Conservation (phyloP, 2,797 vertebrate species). For the Xerus rutilus region DNA sequence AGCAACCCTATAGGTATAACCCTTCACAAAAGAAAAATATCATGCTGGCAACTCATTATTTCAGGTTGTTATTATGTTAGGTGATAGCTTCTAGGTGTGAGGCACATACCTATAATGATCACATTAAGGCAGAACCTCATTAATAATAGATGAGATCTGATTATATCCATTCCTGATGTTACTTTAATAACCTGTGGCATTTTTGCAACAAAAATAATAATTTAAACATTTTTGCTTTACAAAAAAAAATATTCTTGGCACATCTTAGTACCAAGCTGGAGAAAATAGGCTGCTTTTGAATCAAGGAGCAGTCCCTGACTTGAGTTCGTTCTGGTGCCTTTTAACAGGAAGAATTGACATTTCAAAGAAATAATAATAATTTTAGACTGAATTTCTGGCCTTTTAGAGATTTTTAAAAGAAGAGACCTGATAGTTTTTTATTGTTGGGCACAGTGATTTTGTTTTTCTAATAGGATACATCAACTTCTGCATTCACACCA, state of each 20-base stretch:
- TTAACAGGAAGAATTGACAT: slow-evolving; percentile 15
- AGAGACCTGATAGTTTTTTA: slow-evolving; percentile 7
- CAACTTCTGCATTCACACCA: background rate
- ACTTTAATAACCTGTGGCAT: slow-evolving; percentile 75
- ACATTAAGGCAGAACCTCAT: slow-evolving; percentile 75
- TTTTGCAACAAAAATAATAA: slow-evolving; percentile 78
- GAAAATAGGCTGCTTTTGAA: slow-evolving; percentile 23
- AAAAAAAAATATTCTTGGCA: slow-evolving; percentile 67
- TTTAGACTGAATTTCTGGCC: slow-evolving; percentile 58
- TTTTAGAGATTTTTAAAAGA: slow-evolving; percentile 53
- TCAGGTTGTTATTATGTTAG: slow-evolving; percentile 64
- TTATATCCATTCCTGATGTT: slow-evolving; percentile 75
- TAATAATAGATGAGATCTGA: slow-evolving; percentile 80
- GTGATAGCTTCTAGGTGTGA: slow-evolving; percentile 68
- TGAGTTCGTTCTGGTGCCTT: background rate
- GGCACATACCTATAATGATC: slow-evolving; percentile 70
- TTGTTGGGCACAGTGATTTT: background rate
- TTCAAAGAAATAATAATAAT: slow-evolving; percentile 55
- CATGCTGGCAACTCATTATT: slow-evolving; percentile 74
- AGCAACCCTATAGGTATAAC: slow-evolving; percentile 59
- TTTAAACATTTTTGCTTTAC: slow-evolving; percentile 55
- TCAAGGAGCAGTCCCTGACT: slow-evolving; percentile 1
- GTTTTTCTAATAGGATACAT: slow-evolving; percentile 8
- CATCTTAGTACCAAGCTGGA: background rate
- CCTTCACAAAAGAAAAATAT: slow-evolving; percentile 76